Evolutionary conservation across 2,888 invertebrate genomes (phyloP), one percentile per base, ranked within the genome.

Genomic region (Spicauda simplicius): DNA sequence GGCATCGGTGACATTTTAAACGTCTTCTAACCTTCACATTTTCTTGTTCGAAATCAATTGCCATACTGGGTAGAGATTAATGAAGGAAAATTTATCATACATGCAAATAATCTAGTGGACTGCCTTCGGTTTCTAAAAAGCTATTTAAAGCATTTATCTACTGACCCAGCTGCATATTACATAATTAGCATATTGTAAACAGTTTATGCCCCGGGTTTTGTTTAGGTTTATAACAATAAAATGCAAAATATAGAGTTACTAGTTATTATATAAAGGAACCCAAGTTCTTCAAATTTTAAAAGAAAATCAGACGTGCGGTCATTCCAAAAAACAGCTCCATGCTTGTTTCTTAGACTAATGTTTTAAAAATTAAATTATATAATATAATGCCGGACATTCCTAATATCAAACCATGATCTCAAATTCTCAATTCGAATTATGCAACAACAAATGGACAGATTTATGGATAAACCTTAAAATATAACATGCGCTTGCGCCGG

Each of bases 351-450:
- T 37, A 37, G 37, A 37, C 37, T 37, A 37, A 37, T 37, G 37
- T 12, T 37, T n/a, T 45, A 5, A 45, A 45, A 45, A 8, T 4
- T 2, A 4, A 45, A 45, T 62, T 53, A 62, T 54, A 20, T 62
- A 53, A 62, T 41, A 33, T 10, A 14, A 16, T 5, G 14, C 0
- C 16, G 20, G 33, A 20, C 33, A 54, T 53, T 20, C 72, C 74
- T 71, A 79, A 82, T 82, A 78, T 77, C 81, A 79, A 78, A 75
- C 83, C 77, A 81, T 82, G 81, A 80, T 87, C 83, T 84, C 82
- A 82, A 84, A 75, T 64, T 73, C 70, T 71, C 70, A 72, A 72
- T 81, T 73, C 64, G 18, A 52, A 68, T 80, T 80, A 78, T 56
- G 48, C 55, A 63, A 63, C 55, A 54, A 30, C 10, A 37, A 37